Evolutionary conservation across 2,113 vertebrate species (phyloP), one percentile per base, ranked within the genome.

Genomic region (Sclerurus mexicanus): DNA sequence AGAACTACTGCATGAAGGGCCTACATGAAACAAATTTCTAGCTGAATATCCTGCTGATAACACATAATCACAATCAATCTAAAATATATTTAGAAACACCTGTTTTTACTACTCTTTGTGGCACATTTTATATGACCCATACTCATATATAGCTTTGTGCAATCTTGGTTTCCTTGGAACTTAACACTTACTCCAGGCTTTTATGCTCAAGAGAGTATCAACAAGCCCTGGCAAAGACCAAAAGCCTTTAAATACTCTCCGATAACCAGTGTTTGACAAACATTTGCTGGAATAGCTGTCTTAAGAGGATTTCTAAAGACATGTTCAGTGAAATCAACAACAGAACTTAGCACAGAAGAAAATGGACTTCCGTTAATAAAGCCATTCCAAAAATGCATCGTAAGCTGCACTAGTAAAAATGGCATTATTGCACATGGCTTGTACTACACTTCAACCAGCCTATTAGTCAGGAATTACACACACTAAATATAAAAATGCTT

Each of bases 21-120:
- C 37, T 17, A 60, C 31, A 53, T 9, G 7, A 30, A 88, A 85
- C 12, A 79, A 30, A 37, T 80, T 87, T 85, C 73, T 58, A 92
- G 2, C n/a, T 20, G 14, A 83, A n/a, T 2, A 2, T 64, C 31
- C 5, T 1, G 0, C 10, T 31, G 25, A 60, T 0, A 72, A 13
- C 72, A 75, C 5, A 20, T 8, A 53, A 71, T 20, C 66, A 81
- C 35, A 39, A 44, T 16, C 50, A 50, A 35, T 14, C 10, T 6
- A 58, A 46, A 5, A 75, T 22, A 6, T 3, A 40, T 20, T 74
- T 63, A 87, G 31, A 63, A 89, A 78, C n/a, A 73, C 14, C 14
- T 62, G 24, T 44, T 91, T 39, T 91, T 19, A 24, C 28, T 79
- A 7, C 7, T 83, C 37, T 76, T 85, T 30, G 28, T 56, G 30